Conservation (phyloP, 2,113 vertebrate genomes). For the Phyllostomus hastatus region DNA sequence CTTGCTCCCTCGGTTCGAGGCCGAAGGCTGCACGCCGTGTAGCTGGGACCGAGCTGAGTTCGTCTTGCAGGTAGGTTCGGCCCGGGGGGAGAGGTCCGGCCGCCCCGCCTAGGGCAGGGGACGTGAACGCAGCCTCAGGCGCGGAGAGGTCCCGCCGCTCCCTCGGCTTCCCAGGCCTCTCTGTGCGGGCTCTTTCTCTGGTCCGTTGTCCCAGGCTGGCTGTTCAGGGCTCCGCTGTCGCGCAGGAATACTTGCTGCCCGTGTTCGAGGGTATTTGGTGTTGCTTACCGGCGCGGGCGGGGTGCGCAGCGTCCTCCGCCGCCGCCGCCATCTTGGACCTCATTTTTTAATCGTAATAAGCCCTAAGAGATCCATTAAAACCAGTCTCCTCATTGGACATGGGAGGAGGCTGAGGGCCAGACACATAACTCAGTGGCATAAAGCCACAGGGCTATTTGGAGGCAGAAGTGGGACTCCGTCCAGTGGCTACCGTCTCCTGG, state of each 20-base stretch:
- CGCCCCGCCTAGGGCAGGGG: neutral
- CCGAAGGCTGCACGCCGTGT: neutral
- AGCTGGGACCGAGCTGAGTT: no score
- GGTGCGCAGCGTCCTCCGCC: rapidly evolving
- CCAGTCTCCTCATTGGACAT: neutral
- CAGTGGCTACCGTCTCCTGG: neutral
- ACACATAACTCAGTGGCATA: neutral
- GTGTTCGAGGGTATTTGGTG: neutral
- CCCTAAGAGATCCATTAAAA: neutral
- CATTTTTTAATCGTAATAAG: neutral
- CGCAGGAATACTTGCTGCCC: neutral
- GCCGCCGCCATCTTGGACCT: neutral
- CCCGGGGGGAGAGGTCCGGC: neutral
- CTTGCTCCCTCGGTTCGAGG: neutral
- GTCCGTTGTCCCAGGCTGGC: neutral
- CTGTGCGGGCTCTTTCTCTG: neutral
- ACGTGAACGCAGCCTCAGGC: neutral
- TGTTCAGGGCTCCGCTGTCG: neutral
- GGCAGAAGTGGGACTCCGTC: neutral
- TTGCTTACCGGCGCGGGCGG: neutral
- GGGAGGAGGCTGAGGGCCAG: neutral
- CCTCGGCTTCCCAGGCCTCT: neutral
- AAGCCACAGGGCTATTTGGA: neutral
- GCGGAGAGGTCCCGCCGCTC: neutral
- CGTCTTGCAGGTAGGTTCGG: neutral